These are phyloP conservation scores for Tyrophagus putrescentiae DNA, from an alignment of 1,140 invertebrate genomes.

Conservation along the genomic window DNA sequence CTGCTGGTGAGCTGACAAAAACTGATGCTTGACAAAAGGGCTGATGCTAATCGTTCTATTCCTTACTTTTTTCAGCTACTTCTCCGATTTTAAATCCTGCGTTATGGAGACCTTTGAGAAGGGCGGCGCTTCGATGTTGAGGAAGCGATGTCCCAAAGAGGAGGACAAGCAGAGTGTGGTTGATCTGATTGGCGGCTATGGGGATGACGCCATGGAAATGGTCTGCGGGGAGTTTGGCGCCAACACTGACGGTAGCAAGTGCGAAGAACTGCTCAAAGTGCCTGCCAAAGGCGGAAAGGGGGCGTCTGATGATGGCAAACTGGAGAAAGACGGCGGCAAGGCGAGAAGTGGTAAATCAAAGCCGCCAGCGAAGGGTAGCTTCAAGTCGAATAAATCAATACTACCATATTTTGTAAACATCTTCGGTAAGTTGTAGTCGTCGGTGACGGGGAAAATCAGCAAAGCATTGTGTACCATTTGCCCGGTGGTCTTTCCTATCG, in stretches of 20 bases:
- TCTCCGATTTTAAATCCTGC: not conserved
- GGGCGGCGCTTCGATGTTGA: not conserved
- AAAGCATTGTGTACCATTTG: no score
- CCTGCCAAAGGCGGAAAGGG: not conserved
- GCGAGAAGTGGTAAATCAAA: not conserved
- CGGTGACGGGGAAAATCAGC: no score
- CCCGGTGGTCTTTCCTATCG: no score
- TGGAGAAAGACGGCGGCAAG: not conserved
- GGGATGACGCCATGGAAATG: constrained; percentile 1
- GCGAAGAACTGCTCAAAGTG: not conserved
- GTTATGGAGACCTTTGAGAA: not conserved
- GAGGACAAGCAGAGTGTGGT: not conserved
- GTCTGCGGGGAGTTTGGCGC: not conserved
- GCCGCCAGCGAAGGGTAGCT: no score
- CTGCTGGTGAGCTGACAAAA: not conserved
- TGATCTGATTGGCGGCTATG: constrained; percentile 8
- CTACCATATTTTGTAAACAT: constrained; percentile 8
- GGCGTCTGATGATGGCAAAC: not conserved
- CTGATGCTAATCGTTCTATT: not conserved
- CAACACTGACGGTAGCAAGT: not conserved
- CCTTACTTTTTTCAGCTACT: not conserved
- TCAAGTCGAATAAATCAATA: not conserved
- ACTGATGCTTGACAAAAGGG: not conserved
- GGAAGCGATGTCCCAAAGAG: not conserved
- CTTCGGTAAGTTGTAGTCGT: not conserved